Evolutionary conservation across 1,140 invertebrate genomes (phyloP).

Genomic region (Lasaia peninsularis): DNA sequence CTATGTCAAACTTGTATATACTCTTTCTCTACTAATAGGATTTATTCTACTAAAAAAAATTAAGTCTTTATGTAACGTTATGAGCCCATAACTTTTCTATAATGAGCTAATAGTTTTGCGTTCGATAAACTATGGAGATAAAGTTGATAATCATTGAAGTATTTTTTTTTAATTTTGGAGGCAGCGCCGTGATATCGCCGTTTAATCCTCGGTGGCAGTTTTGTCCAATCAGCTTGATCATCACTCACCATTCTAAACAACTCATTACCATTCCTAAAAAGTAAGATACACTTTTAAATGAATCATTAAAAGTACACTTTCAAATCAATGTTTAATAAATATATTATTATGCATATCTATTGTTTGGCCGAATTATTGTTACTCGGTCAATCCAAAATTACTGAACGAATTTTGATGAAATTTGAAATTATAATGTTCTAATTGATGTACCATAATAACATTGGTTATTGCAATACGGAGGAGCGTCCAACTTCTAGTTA

Average conservation of each 20-base stretch:
- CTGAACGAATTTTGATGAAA: too few species aligned
- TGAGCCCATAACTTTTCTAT: constrained; percentile 27
- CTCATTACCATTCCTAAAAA: constrained; percentile 32
- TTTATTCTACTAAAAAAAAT: constrained; percentile 4
- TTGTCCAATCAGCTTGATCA: constrained; percentile 31
- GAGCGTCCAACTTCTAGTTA: too few species aligned
- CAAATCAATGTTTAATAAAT: too few species aligned
- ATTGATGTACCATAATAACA: too few species aligned
- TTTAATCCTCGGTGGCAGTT: constrained; percentile 32
- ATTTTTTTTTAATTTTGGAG: constrained; percentile 41
- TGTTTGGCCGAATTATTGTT: too few species aligned
- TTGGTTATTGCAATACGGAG: too few species aligned
- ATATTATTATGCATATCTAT: too few species aligned
- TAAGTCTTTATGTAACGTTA: neutral
- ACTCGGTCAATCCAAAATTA: too few species aligned
- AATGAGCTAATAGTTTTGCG: constrained; percentile 41
- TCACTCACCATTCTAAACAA: constrained; percentile 38
- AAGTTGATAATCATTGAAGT: constrained; percentile 38
- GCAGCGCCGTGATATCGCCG: constrained; percentile 38
- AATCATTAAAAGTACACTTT: too few species aligned
- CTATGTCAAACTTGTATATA: too few species aligned
- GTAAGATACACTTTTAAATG: neutral
- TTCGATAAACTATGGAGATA: constrained; percentile 48
- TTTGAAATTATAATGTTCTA: too few species aligned
- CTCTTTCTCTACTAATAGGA: too few species aligned